A percentile compares a stretch with the other conserved stretches of the same genome.
phyloP scores from a whole-genome alignment of 2,888 invertebrate genomes.

The Xestia sexstrigata region DNA sequence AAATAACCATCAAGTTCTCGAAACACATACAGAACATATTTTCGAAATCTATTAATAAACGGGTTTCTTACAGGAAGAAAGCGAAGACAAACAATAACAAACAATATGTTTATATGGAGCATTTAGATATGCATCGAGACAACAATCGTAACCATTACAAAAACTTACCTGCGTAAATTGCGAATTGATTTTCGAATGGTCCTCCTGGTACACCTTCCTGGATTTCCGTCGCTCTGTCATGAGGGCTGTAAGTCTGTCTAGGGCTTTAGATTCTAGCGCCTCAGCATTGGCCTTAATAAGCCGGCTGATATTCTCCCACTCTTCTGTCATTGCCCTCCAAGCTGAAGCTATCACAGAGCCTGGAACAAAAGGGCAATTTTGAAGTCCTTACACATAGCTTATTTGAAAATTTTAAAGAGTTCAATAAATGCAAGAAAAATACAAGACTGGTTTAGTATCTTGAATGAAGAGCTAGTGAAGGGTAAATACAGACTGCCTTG shows the following conservation, averaged over 20 bases:
- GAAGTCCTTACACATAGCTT: background rate
- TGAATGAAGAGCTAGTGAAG: background rate
- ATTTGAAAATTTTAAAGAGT: background rate
- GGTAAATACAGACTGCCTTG: background rate
- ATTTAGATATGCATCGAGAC: background rate
- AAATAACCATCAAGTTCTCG: conserved; percentile 11
- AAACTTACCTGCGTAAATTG: conserved; percentile 93
- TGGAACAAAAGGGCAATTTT: conserved; percentile 66
- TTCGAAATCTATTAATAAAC: background rate
- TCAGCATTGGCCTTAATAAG: conserved; percentile 96
- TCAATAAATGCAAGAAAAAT: background rate
- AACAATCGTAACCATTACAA: background rate
- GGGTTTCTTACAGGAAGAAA: background rate
- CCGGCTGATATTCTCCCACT: conserved; percentile 96
- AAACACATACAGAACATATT: conserved; percentile 1
- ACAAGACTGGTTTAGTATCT: background rate
- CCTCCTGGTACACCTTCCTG: conserved; percentile 96
- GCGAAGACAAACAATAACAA: background rate
- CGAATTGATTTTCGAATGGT: conserved; percentile 95
- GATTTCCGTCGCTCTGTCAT: conserved; percentile 97
- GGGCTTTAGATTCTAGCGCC: conserved; percentile 94
- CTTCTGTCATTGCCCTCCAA: conserved; percentile 97
- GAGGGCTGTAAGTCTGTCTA: conserved; percentile 95
- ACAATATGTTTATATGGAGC: background rate
- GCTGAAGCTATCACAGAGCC: conserved; percentile 92